Evolutionary conservation across 2,888 invertebrate species (phyloP), one percentile per base, ranked within the genome.

Genomic region (Calephelis perditalis): DNA sequence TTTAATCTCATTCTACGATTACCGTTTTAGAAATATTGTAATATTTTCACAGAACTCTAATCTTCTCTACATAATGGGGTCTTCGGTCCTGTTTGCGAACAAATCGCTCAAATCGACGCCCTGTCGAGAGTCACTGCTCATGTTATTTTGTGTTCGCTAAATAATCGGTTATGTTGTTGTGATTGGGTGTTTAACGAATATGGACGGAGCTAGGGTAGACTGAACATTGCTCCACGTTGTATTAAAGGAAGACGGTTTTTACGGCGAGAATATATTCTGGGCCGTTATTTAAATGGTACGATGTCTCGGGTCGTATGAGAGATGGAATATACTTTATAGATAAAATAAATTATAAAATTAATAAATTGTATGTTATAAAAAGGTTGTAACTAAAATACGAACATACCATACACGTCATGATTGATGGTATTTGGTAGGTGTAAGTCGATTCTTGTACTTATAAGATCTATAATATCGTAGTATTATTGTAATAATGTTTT

Each of bases 321-420:
- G 77, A 69, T 75, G 74, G 74, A 73, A 76, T 76, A 70, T 70
- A 77, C 75, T 79, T 74, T 76, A 81, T 87, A 88, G 84, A 78
- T 86, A 79, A 81, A 80, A 73, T 73, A 78, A 83, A 83, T 78
- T 81, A 80, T 81, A 81, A 77, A 81, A 84, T 79, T 81, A 82
- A 79, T 74, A 72, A 84, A 86, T 78, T 84, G 80, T 80, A 82
- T 76, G 82, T 86, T 84, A 82, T 81, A 79, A 84, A 83, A 75
- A 86, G 88, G 89, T 89, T 89, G 88, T 89, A 87, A 81, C 81
- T 84, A 84, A 84, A 81, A 79, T 85, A 86, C 81, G 79, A 82
- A 70, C 80, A 82, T 83, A 83, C 81, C 79, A 78, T 73, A 75
- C 67, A 73, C 81, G 78, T 72, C 81, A 74, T 78, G 81, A 78